Conservation (phyloP, 2,797 vertebrate genomes). For the Prunella strophiata region DNA sequence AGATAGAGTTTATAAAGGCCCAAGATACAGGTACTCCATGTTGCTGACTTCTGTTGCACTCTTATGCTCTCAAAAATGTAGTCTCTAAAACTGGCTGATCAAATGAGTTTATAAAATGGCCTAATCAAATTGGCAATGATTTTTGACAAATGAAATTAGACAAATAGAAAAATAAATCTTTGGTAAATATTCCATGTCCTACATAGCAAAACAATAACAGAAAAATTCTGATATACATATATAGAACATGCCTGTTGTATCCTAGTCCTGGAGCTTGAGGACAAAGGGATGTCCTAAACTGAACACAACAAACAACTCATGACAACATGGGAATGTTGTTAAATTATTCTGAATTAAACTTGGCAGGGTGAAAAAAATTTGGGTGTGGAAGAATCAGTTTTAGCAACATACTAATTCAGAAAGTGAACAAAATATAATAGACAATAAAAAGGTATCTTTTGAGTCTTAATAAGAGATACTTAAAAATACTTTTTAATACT, state of each 20-base stretch:
- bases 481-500: too few relatives aligned
- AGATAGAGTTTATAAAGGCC: neutral
- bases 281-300: neutral
- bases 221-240: neutral
- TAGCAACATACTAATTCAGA: neutral
- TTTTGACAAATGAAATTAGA: neutral
- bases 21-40: neutral
- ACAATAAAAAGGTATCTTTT: neutral
- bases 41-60: neutral
- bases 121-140: neutral
- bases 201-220: neutral
- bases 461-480: neutral
- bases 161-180: neutral
- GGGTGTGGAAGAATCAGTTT: neutral
- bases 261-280: neutral
- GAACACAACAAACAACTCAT: neutral
- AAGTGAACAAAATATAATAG: neutral
- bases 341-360: neutral
- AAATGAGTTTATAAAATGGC: neutral
- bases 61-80: neutral
- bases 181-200: neutral
- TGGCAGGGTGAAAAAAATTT: neutral
- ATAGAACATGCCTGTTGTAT: neutral
- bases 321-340: neutral
- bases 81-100: neutral